Percentiles rank a stretch among this genome's conserved stretches.
Evolutionary conservation across 2,113 vertebrate genomes (phyloP).

Genomic region (Siniperca chuatsi): DNA sequence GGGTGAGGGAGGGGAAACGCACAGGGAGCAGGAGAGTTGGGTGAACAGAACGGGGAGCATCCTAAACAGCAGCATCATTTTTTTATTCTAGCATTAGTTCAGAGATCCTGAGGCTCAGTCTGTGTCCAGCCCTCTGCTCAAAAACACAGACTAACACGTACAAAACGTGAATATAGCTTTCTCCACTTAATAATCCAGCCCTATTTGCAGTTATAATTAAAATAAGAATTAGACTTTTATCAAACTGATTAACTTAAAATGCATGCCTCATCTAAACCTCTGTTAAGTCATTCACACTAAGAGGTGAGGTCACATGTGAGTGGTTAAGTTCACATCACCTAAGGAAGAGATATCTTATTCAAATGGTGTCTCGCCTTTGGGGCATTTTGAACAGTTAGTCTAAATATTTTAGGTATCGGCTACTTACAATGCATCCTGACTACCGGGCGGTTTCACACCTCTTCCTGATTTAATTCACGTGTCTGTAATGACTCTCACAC

Average conservation of each 20-base stretch:
- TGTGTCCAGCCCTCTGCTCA: not conserved
- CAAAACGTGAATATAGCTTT: not conserved
- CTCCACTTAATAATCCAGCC: not conserved
- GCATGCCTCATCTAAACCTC: slow-evolving; percentile 6
- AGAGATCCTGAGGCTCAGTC: slow-evolving; percentile 14
- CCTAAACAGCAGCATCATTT: slow-evolving; percentile 21
- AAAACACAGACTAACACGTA: not conserved
- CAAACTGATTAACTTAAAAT: not conserved
- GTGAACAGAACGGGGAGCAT: slow-evolving; percentile 15
- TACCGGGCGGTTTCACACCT: not conserved
- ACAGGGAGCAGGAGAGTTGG: slow-evolving; percentile 18
- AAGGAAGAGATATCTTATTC: not conserved
- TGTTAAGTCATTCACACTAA: not conserved
- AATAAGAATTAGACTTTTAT: slow-evolving; percentile 3
- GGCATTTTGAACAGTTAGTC: slow-evolving; percentile 7
- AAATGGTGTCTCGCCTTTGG: not conserved
- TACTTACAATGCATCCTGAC: not conserved
- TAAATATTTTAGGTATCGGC: slow-evolving; percentile 31
- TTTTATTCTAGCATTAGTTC: slow-evolving; percentile 10
- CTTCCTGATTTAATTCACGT: slow-evolving; percentile 3
- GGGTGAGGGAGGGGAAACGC: not conserved
- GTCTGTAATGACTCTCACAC: not conserved
- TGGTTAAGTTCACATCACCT: not conserved
- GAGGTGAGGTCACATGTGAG: slow-evolving; percentile 27
- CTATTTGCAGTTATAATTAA: not conserved